Evolutionary conservation across 2,888 invertebrate genomes (phyloP).

Genomic region (Harpalus rufipes): DNA sequence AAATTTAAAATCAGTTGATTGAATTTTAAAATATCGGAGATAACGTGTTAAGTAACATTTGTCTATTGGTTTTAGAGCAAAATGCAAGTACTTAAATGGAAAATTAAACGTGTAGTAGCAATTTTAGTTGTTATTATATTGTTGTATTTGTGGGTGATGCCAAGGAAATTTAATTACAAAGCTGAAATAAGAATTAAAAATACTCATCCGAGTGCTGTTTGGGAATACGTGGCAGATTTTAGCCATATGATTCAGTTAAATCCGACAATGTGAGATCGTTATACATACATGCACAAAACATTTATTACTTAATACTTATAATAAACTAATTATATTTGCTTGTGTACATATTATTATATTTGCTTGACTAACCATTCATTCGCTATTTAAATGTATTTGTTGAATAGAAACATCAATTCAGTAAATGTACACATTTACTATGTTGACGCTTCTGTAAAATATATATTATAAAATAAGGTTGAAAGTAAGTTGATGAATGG

Average conservation of each 20-base stretch:
- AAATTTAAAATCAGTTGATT: conserved; percentile 32
- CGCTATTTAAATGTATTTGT: too few species aligned
- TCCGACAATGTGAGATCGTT: conserved; percentile 83
- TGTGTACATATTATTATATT: too few species aligned
- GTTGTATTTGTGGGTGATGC: conserved; percentile 72
- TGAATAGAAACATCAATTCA: too few species aligned
- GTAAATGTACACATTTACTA: too few species aligned
- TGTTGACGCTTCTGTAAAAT: too few species aligned
- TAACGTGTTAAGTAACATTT: conserved; percentile 33
- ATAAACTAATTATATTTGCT: background rate
- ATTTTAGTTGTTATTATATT: conserved; percentile 47
- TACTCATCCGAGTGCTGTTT: conserved; percentile 81
- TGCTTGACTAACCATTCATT: too few species aligned
- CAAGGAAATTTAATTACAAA: conserved; percentile 76
- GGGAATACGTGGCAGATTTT: conserved; percentile 88
- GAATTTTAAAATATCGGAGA: conserved; percentile 10
- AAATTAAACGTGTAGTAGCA: conserved; percentile 37
- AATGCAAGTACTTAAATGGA: conserved; percentile 64
- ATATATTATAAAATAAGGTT: too few species aligned
- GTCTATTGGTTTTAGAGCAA: conserved; percentile 53
- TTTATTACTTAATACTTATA: background rate
- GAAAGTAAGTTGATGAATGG: too few species aligned
- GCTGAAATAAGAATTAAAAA: conserved; percentile 79
- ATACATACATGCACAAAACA: background rate
- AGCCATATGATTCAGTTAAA: conserved; percentile 85